Base-by-base conservation (phyloP, 1,140 invertebrate species). In the Alviniconcha marisindica region DNA sequence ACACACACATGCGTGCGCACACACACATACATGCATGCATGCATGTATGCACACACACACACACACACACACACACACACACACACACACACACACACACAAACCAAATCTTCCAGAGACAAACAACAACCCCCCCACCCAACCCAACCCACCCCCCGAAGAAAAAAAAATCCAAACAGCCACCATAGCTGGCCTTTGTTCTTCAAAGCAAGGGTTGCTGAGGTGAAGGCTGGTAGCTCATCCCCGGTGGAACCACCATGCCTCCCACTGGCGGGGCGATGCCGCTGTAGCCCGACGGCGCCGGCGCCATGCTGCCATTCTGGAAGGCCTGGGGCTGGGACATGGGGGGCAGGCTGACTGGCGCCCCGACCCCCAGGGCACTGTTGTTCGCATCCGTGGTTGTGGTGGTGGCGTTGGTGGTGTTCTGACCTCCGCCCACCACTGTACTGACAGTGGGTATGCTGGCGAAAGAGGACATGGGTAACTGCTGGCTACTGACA, bases 381-480 rank as follows among this genome's bases (percentile, higher is more conserved):
- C 38, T 66, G 56, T 80, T 66, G 56, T 40, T 38, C n/a, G 21
- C 28, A 48, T 69, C 78, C 15, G 40, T 44, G 56, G 60, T 12
- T 2, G 33, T 24, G 4, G 56, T 31, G 56, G 78, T 14, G 40
- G 78, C 44, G 40, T 56, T 44, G 36, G 78, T 21, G 60, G 54
- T 40, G 21, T 21, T 36, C 48, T 18, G n/a, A 15, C 51, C 56
- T 54, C 18, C 18, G 1, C 78, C 78, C 21, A 69, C 60, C 2
- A 24, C 78, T 7, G 78, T 60, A 36, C 63, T 78, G 77, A 78
- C 77, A 1, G 77, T 24, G 2, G 78, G 78, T 24, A 80, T 56
- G 60, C 78, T 80, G 78, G 56, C n/a, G 24, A 80, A 80, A 60
- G 78, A 80, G 78, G 78, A 69, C 78, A 80, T 80, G 36, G 77